Evolutionary conservation across 2,113 vertebrate genomes (phyloP), one percentile per base, ranked within the genome.

Genomic region (Percina caprodes): DNA sequence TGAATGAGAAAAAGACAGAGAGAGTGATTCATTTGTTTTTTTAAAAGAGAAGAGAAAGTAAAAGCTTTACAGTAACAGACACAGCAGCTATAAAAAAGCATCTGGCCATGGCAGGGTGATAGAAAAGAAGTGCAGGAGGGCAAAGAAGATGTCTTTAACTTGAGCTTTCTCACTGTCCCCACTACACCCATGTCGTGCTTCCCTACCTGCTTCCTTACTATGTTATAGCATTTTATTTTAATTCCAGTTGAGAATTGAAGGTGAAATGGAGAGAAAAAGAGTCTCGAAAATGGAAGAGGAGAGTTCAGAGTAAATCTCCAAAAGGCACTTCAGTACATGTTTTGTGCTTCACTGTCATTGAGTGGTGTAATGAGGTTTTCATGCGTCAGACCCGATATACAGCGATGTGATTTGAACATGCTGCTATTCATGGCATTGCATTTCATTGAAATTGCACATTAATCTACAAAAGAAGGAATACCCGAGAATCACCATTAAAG

Each of bases 71-170:
- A 77, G 69, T 72, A 69, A 88, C 61, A 83, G 87, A 86, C 75
- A 69, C 16, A 21, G 66, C 0, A 0, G 86, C 84, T 91, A 91
- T 91, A 89, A 91, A 92, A n/a, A 91, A 91, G 91, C 19, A 19
- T 19, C 68, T 67, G 80, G 80, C 65, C 52, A 11, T 65, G 74
- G 80, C 77, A 55, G 85, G 42, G 73, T 78, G 79, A 86, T 76
- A 78, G 89, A 83, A 72, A 88, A 77, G 79, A 62, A 80, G 84
- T 59, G 71, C 73, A 84, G 75, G 68, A 85, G 87, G 86, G 69
- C 81, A 87, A 81, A 82, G 82, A 82, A 84, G 78, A 88, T 79
- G 86, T 88, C 90, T 89, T 89, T 91, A 87, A 89, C 77, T 84
- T 70, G 61, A 83, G 77, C 81, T 91, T 87, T 58, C 81, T 91